phyloP scores from a whole-genome alignment of 1,140 invertebrate species.

The Calycopis cecrops region DNA sequence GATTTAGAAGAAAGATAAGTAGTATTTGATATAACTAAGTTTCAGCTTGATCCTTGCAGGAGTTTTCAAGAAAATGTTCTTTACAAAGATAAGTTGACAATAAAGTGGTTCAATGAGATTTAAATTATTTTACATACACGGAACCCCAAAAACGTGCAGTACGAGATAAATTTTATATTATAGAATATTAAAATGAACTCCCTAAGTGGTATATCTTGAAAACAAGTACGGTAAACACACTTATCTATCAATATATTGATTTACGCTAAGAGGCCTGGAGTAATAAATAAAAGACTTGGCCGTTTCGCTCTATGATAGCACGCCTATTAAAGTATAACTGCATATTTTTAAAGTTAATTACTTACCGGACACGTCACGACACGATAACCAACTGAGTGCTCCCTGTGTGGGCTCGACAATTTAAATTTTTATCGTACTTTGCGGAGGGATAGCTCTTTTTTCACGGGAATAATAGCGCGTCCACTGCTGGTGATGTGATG shows the following conservation, averaged over 20 bases:
- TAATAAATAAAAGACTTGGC: conserved; percentile 7
- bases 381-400: conserved; percentile 31
- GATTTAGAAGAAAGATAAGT: too few species aligned
- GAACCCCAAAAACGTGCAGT: too few species aligned
- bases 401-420: conserved; percentile 49
- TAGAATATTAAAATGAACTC: too few species aligned
- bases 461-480: conserved; percentile 12
- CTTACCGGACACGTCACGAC: conserved; percentile 38
- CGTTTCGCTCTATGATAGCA: not conserved
- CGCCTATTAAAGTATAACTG: conserved; percentile 8
- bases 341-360: conserved; percentile 37
- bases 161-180: too few species aligned
- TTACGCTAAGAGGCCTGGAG: not conserved
- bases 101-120: too few species aligned
- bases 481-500: not conserved
- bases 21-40: too few species aligned
- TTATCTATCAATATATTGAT: not conserved
- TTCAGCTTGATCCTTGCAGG: too few species aligned
- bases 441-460: conserved; percentile 30
- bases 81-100: too few species aligned
- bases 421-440: conserved; percentile 55
- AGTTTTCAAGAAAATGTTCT: too few species aligned
- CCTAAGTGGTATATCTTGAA: too few species aligned
- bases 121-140: too few species aligned
- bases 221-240: too few species aligned